Conservation (phyloP, 2,113 vertebrate genomes). For the Calidris pugnax region DNA sequence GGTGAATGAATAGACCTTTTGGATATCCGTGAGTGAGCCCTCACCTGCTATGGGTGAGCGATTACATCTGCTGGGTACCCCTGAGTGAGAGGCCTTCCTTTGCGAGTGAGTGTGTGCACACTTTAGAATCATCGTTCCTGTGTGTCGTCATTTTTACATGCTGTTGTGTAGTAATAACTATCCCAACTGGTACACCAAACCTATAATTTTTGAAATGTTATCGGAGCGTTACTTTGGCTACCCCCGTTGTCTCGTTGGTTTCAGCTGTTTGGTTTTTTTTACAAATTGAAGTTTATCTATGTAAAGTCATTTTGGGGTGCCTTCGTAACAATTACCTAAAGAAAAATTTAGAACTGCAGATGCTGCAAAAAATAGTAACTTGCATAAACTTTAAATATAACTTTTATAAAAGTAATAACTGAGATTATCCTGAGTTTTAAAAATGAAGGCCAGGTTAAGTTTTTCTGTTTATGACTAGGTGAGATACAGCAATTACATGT, state of each 20-base stretch:
- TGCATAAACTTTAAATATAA: not conserved
- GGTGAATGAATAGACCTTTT: not conserved
- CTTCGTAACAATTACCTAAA: not conserved
- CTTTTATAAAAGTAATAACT: not conserved
- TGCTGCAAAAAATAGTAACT: not conserved
- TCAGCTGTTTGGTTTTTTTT: not conserved
- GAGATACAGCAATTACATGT: not conserved
- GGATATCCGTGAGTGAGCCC: not conserved
- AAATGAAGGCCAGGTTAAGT: not conserved
- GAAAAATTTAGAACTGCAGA: not conserved
- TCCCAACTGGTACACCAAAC: not conserved
- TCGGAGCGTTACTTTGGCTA: not conserved
- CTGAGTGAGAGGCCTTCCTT: not conserved
- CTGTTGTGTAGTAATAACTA: not conserved
- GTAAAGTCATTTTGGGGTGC: not conserved
- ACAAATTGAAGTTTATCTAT: not conserved
- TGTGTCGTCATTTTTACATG: not conserved
- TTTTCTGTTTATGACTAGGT: not conserved
- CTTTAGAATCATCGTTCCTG: not conserved
- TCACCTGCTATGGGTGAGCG: not conserved
- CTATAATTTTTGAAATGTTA: not conserved
- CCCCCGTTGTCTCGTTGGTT: not conserved
- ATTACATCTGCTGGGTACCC: not conserved
- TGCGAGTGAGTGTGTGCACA: not conserved
- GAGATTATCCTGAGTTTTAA: not conserved